Evolutionary conservation across 2,113 vertebrate species (phyloP), one percentile per base, ranked within the genome.

Genomic region (Chaetops frenatus): DNA sequence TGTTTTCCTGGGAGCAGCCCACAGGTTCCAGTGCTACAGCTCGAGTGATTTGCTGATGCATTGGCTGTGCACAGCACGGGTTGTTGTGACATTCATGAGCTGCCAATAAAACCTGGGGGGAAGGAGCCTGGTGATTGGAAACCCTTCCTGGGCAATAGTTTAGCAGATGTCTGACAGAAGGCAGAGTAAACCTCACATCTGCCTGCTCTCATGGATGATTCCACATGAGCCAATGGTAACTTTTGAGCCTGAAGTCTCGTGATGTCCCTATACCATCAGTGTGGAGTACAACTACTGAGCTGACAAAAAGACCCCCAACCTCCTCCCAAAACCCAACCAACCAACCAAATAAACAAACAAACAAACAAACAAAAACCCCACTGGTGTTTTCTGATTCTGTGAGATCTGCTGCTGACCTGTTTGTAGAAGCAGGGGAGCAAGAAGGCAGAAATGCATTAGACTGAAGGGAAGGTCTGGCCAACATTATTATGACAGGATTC

Each of bases 151-250:
- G 78, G 42, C 44, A 73, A 19, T 13, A 4, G 44, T 40, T 88
- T 12, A 78, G 87, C 81, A 94, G 82, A 72, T 85, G 79, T 56
- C 57, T 8, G 13, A 21, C 89, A 74, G 66, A 79, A 94, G 94
- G 90, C 57, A 88, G 50, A 69, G 66, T 8, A n/a, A 51, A 29
- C 33, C 45, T 72, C 21, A 2, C 78, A 65, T 90, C 90, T 94
- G 94, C 80, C 35, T 54, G 2, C 19, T 61, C 60, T 33, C 33
- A 4, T 40, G 78, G 61, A 23, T 20, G 69, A 13, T 54, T 48
- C 84, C 73, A 81, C 21, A 3, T 6, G 47, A 84, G 40, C 47
- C 73, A 31, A 2, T 2, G 2, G 72, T 27, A 27, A 15, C 47
- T 86, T 19, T 81, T 64, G 78, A 9, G 31, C 57, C 65, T 72